Evolutionary conservation across 2,113 vertebrate genomes (phyloP).

Genomic region (Glaucidium brasilianum): DNA sequence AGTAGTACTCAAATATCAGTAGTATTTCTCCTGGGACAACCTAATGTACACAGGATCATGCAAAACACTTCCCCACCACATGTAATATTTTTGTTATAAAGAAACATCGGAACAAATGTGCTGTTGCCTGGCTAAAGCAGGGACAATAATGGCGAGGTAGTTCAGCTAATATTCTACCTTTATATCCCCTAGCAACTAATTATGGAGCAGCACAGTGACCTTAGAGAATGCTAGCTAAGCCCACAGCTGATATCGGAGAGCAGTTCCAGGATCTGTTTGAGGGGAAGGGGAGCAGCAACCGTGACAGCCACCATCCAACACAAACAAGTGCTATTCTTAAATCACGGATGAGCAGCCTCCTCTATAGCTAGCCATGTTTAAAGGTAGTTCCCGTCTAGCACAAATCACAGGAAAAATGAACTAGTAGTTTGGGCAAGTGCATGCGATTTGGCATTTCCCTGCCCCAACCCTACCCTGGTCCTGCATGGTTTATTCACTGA

Average conservation of each 20-base stretch:
- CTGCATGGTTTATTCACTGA: background rate
- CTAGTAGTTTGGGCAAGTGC: background rate
- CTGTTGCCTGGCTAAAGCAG: conserved; percentile 11
- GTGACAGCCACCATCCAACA: background rate
- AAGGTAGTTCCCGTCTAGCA: background rate
- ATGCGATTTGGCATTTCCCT: background rate
- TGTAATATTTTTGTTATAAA: background rate
- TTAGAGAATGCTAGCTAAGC: background rate
- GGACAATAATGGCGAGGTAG: background rate
- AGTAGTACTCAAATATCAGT: background rate
- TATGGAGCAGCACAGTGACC: background rate
- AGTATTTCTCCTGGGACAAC: background rate
- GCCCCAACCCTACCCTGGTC: background rate
- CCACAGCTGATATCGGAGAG: background rate
- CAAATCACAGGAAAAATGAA: background rate
- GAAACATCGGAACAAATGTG: background rate
- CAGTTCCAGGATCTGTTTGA: background rate
- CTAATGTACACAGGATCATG: background rate
- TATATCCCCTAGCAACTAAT: conserved; percentile 53
- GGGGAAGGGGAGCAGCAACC: background rate
- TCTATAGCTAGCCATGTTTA: background rate
- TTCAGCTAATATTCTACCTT: conserved; percentile 29
- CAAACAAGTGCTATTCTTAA: background rate
- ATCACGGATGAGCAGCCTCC: background rate
- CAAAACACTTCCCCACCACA: background rate